A percentile compares a stretch with the other conserved stretches of the same genome.
These are phyloP conservation scores for Apodemia hepburni DNA, from an alignment of 2,888 invertebrate species.

Conservation along the genomic window DNA sequence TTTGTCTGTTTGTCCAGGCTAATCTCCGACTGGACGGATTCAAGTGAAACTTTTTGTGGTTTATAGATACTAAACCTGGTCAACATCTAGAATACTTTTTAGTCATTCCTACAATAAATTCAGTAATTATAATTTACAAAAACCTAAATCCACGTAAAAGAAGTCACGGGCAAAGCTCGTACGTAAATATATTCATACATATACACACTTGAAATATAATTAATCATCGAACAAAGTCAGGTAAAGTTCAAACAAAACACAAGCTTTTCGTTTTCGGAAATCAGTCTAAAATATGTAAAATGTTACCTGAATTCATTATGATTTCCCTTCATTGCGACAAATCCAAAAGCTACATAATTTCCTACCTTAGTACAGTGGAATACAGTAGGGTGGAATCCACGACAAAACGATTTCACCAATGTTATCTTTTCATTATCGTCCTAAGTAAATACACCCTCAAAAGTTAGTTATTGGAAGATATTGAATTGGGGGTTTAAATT, in stretches of 20 bases:
- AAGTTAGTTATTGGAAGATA: not conserved
- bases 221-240: too few relatives aligned
- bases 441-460: constrained; percentile 1
- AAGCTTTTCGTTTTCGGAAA: not conserved
- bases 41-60: too few relatives aligned
- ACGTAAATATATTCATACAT: too few relatives aligned
- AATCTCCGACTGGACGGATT: too few relatives aligned
- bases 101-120: too few relatives aligned
- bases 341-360: not conserved
- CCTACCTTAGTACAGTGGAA: not conserved
- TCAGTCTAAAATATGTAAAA: not conserved
- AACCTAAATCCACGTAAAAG: too few relatives aligned
- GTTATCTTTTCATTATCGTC: constrained; percentile 9
- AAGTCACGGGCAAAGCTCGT: too few relatives aligned
- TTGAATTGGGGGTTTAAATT: not conserved
- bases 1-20: too few relatives aligned
- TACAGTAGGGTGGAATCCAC: not conserved
- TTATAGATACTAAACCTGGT: too few relatives aligned
- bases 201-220: too few relatives aligned
- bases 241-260: not conserved
- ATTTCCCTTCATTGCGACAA: not conserved
- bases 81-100: too few relatives aligned
- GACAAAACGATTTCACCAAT: not conserved
- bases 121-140: too few relatives aligned
- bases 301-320: not conserved